Conservation (phyloP, 1,140 invertebrate genomes). For the Heterodera schachtii region DNA sequence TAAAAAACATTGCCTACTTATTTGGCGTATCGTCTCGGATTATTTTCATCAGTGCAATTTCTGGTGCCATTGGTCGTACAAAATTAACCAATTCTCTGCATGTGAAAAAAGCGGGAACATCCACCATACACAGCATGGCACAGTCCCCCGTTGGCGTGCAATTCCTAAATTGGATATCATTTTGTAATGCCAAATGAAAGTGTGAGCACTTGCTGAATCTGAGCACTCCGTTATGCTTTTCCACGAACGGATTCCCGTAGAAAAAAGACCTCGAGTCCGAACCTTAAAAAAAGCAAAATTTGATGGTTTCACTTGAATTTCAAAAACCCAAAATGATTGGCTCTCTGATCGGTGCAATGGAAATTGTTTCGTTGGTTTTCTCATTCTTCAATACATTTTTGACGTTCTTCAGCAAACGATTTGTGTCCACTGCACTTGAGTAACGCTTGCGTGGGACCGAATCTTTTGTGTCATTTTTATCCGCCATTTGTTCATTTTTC, state of each 20-base stretch:
- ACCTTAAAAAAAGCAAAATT: conserved; percentile 4
- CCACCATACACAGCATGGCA: conserved; percentile 84
- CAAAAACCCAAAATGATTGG: neutral
- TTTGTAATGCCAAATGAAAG: conserved; percentile 14
- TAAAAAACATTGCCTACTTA: conserved; percentile 75
- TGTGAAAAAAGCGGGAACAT: conserved; percentile 87
- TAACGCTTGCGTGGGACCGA: conserved; percentile 1
- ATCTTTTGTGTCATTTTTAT: neutral
- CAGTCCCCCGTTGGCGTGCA: conserved; percentile 69
- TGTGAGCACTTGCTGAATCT: conserved; percentile 76
- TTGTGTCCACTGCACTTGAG: conserved; percentile 22
- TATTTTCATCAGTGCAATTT: conserved; percentile 87
- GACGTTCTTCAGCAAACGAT: conserved; percentile 13
- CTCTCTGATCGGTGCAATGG: conserved; percentile 20
- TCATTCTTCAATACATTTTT: conserved; percentile 27
- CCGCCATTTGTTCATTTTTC: neutral
- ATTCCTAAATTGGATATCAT: conserved; percentile 16
- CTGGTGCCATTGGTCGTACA: conserved; percentile 81
- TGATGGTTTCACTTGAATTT: neutral
- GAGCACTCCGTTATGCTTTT: conserved; percentile 90
- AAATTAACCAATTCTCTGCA: conserved; percentile 92
- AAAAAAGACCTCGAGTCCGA: conserved; percentile 17
- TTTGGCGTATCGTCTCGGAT: conserved; percentile 82
- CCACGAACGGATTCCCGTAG: conserved; percentile 88
- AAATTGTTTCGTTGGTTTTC: conserved; percentile 32